Evolutionary conservation across 2,113 vertebrate genomes (phyloP).

Genomic region (Myocastor coypus): DNA sequence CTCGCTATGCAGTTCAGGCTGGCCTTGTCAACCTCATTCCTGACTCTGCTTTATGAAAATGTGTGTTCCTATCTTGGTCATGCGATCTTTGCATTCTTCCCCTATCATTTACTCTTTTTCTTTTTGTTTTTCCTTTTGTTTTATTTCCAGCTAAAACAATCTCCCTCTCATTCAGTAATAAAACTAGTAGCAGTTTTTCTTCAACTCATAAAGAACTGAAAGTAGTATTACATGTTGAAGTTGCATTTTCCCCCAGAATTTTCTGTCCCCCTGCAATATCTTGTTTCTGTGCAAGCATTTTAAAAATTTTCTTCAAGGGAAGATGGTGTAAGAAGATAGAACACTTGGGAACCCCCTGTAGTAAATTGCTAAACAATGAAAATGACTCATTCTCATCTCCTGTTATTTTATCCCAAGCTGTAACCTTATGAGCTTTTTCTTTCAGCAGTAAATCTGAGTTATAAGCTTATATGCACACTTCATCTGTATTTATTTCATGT

Average conservation of each 20-base stretch:
- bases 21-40: not conserved
- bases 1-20: no score
- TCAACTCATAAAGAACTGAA: not conserved
- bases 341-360: constrained; percentile 55
- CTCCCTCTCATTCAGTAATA: not conserved
- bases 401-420: constrained; percentile 65
- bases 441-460: constrained; percentile 70
- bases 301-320: constrained; percentile 69
- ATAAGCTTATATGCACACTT: constrained; percentile 46
- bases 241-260: constrained; percentile 40
- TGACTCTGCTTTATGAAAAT: not conserved
- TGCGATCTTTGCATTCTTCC: not conserved
- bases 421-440: constrained; percentile 55
- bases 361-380: constrained; percentile 69
- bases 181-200: constrained; percentile 33
- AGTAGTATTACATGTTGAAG: not conserved
- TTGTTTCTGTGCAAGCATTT: constrained; percentile 68
- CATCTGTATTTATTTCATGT: constrained; percentile 63
- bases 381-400: constrained; percentile 58
- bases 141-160: constrained; percentile 34
- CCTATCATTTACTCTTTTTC: not conserved
- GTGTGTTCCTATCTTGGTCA: not conserved
- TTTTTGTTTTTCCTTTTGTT: not conserved
- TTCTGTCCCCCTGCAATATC: constrained; percentile 62
- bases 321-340: constrained; percentile 66